Percentiles rank a stretch among this genome's conserved stretches.
Evolutionary conservation across 2,113 vertebrate genomes (phyloP).

Genomic region (Xiphophorus hellerii): DNA sequence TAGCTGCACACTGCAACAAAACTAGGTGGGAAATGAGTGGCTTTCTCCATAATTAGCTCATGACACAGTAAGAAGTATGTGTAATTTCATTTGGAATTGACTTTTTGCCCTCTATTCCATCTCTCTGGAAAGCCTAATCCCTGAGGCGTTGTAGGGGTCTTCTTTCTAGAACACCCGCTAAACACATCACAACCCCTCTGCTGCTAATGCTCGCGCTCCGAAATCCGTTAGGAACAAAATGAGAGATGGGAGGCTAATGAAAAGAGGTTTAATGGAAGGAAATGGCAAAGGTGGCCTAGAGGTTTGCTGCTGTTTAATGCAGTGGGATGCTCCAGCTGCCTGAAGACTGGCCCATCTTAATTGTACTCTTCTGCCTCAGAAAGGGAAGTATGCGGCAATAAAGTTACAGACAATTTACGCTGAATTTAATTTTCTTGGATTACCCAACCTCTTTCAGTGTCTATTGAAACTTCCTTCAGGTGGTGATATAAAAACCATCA

Average conservation of each 20-base stretch:
- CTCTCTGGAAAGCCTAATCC: constrained; percentile 67
- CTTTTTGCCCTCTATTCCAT: constrained; percentile 60
- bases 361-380: constrained; percentile 65
- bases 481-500: too few species aligned
- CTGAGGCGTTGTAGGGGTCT: constrained; percentile 55
- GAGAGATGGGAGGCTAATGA: constrained; percentile 75
- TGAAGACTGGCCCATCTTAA: constrained; percentile 70
- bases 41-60: constrained; percentile 64
- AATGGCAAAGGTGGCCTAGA: constrained; percentile 69
- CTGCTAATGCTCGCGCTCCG: constrained; percentile 37
- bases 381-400: constrained; percentile 58
- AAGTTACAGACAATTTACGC: constrained; percentile 55
- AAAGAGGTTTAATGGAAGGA: constrained; percentile 75
- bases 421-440: too few species aligned
- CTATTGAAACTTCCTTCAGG: too few species aligned
- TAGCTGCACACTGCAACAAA: constrained; percentile 27
- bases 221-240: constrained; percentile 63
- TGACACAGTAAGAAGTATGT: constrained; percentile 63
- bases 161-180: constrained; percentile 71
- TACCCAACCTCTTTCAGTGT: too few species aligned
- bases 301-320: constrained; percentile 72
- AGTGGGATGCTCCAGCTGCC: constrained; percentile 62
- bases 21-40: constrained; percentile 44
- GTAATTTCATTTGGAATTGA: constrained; percentile 72
- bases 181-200: constrained; percentile 71